Percentiles rank a stretch among this genome's conserved stretches.
phyloP scores from a whole-genome alignment of 2,797 vertebrate species.

The Borostomias antarcticus region DNA sequence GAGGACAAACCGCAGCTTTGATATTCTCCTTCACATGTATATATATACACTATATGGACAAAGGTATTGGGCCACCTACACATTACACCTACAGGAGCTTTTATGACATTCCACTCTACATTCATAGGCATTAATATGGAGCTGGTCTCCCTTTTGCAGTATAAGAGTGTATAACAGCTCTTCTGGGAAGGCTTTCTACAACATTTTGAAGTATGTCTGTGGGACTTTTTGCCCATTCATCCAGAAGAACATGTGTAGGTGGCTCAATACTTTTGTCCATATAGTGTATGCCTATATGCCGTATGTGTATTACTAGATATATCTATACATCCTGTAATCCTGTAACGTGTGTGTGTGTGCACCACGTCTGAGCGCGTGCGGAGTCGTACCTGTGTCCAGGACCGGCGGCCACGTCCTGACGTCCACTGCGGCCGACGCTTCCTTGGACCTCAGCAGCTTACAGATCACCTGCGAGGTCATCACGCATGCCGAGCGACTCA shows the following conservation, averaged over 20 bases:
- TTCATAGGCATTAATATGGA: no score
- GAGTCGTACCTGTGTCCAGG: constrained; percentile 88
- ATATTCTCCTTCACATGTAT: neutral
- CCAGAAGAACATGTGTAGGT: neutral
- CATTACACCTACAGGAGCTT: no score
- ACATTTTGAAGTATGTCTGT: no score
- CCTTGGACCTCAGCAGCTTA: constrained; percentile 94
- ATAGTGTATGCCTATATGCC: neutral
- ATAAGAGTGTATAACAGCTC: no score
- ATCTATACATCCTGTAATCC: no score
- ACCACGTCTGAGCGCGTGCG: constrained; percentile 6
- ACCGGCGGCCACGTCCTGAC: constrained; percentile 96
- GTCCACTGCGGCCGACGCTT: constrained; percentile 92
- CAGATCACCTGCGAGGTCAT: constrained; percentile 96
- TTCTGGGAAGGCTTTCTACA: no score
- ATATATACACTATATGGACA: no score
- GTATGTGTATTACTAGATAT: neutral
- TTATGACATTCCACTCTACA: no score
- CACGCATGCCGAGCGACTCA: constrained; percentile 94
- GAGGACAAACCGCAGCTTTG: neutral
- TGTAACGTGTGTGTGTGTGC: neutral
- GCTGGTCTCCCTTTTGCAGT: no score
- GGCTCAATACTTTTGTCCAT: neutral
- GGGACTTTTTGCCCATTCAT: no score
- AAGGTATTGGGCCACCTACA: no score